phyloP scores from a whole-genome alignment of 2,113 vertebrate species.

The Antigone vipio region DNA sequence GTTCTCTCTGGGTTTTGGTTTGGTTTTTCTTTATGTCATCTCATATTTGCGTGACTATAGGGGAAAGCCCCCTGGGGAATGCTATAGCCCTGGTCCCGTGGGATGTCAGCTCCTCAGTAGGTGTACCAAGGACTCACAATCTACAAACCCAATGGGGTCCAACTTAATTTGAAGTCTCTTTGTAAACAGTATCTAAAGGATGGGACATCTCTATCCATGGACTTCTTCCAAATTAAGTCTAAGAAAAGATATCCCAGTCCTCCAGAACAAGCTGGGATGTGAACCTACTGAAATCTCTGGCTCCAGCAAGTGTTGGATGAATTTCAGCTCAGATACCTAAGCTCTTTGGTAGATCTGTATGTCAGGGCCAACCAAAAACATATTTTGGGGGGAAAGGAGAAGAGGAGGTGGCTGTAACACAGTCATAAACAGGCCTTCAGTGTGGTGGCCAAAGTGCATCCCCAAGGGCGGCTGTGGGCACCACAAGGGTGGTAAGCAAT shows the following conservation, averaged over 20 bases:
- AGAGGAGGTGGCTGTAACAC: neutral
- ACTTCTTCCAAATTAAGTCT: neutral
- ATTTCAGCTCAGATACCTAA: neutral
- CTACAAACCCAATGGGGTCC: neutral
- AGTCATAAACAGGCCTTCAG: neutral
- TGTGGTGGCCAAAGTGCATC: neutral
- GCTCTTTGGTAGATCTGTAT: neutral
- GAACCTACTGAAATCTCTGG: neutral
- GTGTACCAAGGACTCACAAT: neutral
- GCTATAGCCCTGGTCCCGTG: neutral
- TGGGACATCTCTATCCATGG: neutral
- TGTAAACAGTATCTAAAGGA: neutral
- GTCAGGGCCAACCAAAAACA: neutral
- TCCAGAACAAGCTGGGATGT: neutral
- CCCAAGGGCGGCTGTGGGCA: neutral
- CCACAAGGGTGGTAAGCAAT: neutral
- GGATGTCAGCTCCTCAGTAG: neutral
- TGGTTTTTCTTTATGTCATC: accelerated
- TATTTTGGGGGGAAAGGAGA: accelerated
- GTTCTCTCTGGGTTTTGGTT: neutral
- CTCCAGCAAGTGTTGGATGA: neutral
- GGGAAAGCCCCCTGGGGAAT: neutral
- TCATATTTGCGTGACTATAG: neutral
- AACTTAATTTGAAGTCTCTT: neutral
- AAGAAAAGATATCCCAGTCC: neutral